Evolutionary conservation across 2,113 vertebrate species (phyloP).

Genomic region (Oncorhynchus masou): DNA sequence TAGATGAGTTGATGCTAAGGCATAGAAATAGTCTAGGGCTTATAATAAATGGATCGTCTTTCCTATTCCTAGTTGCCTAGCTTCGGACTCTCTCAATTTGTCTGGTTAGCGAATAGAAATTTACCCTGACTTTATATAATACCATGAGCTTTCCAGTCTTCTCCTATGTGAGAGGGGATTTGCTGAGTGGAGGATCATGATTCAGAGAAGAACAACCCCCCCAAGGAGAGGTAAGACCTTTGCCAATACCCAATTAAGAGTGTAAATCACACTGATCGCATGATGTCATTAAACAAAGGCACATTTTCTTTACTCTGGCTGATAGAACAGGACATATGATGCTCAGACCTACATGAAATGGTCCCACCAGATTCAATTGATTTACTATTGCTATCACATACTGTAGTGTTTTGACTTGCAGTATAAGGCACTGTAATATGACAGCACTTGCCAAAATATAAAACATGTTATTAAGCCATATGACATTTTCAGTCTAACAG

Average conservation of each 20-base stretch:
- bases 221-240: constrained; percentile 27
- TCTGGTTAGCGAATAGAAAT: constrained; percentile 10
- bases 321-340: not conserved
- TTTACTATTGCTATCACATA: not conserved
- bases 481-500: not conserved
- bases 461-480: not conserved
- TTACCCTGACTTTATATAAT: constrained; percentile 7
- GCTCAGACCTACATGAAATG: too few relatives aligned
- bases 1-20: constrained; percentile 21
- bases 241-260: constrained; percentile 28
- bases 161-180: constrained; percentile 6
- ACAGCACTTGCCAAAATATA: not conserved
- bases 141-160: constrained; percentile 22
- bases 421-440: not conserved
- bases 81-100: constrained; percentile 17
- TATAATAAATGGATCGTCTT: constrained; percentile 1
- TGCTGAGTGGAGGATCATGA: constrained; percentile 15
- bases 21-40: constrained; percentile 13
- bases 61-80: not conserved
- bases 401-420: not conserved
- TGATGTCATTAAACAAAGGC: constrained; percentile 35
- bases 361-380: not conserved
- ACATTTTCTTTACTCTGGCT: constrained; percentile 25
- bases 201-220: constrained; percentile 6
- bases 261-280: constrained; percentile 41